Conservation (phyloP, 2,113 vertebrate genomes). For the Chionomys nivalis region DNA sequence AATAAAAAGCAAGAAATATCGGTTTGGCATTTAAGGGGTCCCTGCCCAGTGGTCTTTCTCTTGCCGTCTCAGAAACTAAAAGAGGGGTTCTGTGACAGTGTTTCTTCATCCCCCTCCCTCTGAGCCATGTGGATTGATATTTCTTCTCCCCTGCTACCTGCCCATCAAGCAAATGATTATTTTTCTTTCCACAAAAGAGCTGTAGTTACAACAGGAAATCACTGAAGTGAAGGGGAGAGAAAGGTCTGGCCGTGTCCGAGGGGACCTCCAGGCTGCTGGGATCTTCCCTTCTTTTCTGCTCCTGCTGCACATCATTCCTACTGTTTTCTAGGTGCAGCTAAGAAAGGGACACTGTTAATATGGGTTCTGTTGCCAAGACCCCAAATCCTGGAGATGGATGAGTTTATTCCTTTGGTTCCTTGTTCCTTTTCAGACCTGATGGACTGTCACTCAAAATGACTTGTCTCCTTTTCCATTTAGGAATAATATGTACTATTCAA, state of each 20-base stretch:
- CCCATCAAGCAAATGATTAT: neutral
- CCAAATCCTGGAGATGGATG: neutral
- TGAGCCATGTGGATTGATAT: neutral
- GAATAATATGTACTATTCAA: neutral
- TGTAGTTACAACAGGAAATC: neutral
- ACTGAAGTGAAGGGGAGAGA: neutral
- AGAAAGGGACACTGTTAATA: neutral
- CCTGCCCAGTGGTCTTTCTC: neutral
- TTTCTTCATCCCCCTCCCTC: neutral
- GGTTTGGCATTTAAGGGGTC: neutral
- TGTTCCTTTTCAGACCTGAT: neutral
- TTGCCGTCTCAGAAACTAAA: neutral
- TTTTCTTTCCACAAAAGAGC: neutral
- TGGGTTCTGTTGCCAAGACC: neutral
- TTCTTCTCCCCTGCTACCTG: neutral
- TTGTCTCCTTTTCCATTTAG: neutral
- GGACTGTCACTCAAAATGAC: neutral
- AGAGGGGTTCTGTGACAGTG: neutral
- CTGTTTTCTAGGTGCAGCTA: neutral
- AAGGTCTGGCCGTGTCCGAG: neutral
- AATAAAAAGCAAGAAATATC: neutral
- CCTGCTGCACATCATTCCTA: neutral
- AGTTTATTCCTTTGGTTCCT: neutral
- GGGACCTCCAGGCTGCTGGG: neutral
- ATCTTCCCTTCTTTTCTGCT: neutral